These are phyloP conservation scores for Callosobruchus maculatus DNA, from an alignment of 2,888 invertebrate species.

Conservation along the genomic window DNA sequence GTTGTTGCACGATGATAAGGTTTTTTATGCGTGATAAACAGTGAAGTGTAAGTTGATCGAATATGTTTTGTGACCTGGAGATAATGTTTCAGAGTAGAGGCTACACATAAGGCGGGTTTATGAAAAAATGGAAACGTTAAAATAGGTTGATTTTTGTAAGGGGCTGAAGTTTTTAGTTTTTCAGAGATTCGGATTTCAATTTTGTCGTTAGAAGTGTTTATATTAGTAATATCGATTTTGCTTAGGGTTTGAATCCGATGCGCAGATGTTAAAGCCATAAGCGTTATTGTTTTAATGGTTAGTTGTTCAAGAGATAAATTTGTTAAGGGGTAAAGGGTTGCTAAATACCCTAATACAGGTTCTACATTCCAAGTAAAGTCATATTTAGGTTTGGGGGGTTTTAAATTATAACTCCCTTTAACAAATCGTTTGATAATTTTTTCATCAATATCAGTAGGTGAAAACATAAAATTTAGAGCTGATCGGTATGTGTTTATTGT, in stretches of 20 bases:
- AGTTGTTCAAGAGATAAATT: neutral
- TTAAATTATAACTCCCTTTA: no score
- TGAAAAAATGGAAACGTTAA: neutral
- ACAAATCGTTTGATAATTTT: no score
- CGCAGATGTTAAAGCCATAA: neutral
- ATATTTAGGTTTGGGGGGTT: no score
- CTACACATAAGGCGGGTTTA: neutral
- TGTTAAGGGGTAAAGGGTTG: neutral
- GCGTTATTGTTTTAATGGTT: neutral
- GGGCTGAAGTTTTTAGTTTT: neutral
- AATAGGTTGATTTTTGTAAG: neutral
- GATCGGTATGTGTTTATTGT: no score
- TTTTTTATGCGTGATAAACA: neutral
- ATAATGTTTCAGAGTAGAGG: neutral
- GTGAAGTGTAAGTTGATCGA: no score
- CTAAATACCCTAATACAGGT: neutral
- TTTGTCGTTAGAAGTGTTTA: neutral
- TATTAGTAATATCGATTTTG: neutral
- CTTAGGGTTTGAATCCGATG: neutral
- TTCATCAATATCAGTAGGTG: no score
- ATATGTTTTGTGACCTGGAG: neutral
- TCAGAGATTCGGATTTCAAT: neutral
- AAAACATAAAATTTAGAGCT: no score
- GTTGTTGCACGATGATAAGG: conserved; percentile 5
- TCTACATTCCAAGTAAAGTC: no score